Evolutionary conservation across 1,140 invertebrate species (phyloP), one percentile per base, ranked within the genome.

Genomic region (Drosophila arawakana): DNA sequence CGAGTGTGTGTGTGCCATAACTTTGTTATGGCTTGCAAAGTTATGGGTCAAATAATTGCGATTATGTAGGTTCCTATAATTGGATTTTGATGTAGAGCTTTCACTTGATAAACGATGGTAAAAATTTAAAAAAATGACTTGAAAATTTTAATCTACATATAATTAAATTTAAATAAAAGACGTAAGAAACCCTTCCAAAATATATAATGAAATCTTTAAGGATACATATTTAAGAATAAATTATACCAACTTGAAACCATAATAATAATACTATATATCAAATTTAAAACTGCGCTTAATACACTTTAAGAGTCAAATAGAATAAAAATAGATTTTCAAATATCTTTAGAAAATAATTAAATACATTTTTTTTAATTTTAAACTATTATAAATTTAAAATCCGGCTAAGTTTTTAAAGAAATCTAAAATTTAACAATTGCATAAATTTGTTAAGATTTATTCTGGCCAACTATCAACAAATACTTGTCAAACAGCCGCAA

Each of bases 41-140:
- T 63, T 75, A 75, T 67, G 58, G 59, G 70, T 78, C 62, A 71
- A 49, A 66, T 71, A 59, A 62, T 78, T 78, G 68, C 54, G 57
- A 25, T 46, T 78, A 30, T 70, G 54, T 61, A 49, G 44, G 39
- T 63, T 60, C 34, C 44, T 11, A 78, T 67, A 73, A 81, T 81
- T 81, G 63, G 44, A 81, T 81, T 73, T 67, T 10, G 7, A 59
- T 65, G 15, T 37, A 5, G 10, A n/a, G 13, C 49, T 69, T 74
- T 74, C 43, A 49, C 66, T 41, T 62, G 34, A 70, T 50, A 57
- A 57, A 13, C 52, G 44, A 25, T 15, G 58, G 57, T 37, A 15
- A n/a, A 50, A 63, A 39, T 71, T 59, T 25, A 10, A 50, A 10
- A 52, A 21, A 57, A 1, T 30, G 39, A 0, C 34, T 15, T 43